Evolutionary conservation across 2,888 invertebrate species (phyloP).

Genomic region (Liposcelis brunnea): DNA sequence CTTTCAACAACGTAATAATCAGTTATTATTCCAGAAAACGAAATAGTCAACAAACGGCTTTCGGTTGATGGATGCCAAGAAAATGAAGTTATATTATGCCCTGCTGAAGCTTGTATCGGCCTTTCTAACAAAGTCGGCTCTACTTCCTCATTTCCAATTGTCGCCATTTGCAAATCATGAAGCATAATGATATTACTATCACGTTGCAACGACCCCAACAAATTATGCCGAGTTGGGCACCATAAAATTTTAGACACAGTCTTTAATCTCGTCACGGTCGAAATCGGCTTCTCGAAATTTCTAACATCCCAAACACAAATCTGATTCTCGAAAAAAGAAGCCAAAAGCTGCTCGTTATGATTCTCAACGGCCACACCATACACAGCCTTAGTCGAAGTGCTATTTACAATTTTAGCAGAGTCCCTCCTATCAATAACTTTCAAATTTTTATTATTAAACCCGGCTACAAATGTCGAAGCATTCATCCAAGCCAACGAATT

Average conservation of each 20-base stretch:
- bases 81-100: slow-evolving; percentile 46
- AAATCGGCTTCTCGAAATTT: slow-evolving; percentile 66
- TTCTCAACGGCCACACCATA: slow-evolving; percentile 68
- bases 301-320: slow-evolving; percentile 79
- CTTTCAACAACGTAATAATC: slow-evolving; percentile 68
- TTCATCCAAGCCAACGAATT: slow-evolving; percentile 75
- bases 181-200: slow-evolving; percentile 61
- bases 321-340: slow-evolving; percentile 66
- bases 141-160: slow-evolving; percentile 43
- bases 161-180: slow-evolving; percentile 67
- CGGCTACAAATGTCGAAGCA: slow-evolving; percentile 62
- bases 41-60: slow-evolving; percentile 53
- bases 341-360: slow-evolving; percentile 57
- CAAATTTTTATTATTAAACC: slow-evolving; percentile 76
- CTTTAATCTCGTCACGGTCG: slow-evolving; percentile 49
- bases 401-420: slow-evolving; percentile 46
- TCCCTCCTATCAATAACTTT: slow-evolving; percentile 82
- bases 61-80: slow-evolving; percentile 77
- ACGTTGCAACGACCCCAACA: slow-evolving; percentile 63
- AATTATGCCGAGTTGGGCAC: slow-evolving; percentile 71
- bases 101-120: slow-evolving; percentile 33
- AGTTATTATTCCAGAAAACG: slow-evolving; percentile 38
- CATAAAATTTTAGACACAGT: slow-evolving; percentile 60
- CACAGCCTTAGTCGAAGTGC: slow-evolving; percentile 62
- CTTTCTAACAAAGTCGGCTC: slow-evolving; percentile 62